A percentile compares a stretch with the other conserved stretches of the same genome.
These are phyloP conservation scores for Pseudolaguvia tuberculata DNA, from an alignment of 2,113 vertebrate species.

Conservation along the genomic window DNA sequence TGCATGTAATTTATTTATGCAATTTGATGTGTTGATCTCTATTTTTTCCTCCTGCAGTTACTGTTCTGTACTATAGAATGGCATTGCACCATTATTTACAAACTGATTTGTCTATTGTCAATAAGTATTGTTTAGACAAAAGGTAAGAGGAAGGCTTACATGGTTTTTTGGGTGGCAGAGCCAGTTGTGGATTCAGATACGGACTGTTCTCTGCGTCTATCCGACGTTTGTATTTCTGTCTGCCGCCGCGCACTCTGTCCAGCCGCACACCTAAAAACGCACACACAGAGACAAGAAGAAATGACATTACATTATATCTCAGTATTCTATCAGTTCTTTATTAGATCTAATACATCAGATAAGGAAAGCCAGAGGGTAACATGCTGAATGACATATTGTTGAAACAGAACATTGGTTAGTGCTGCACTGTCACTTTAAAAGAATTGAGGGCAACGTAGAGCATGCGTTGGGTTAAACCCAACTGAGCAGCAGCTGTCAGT, in stretches of 20 bases:
- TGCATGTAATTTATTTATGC: too few species aligned
- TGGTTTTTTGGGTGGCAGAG: slow-evolving; percentile 98
- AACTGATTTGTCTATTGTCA: neutral
- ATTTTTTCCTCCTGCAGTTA: neutral
- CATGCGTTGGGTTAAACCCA: slow-evolving; percentile 22
- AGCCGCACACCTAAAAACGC: slow-evolving; percentile 83
- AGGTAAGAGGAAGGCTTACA: slow-evolving; percentile 77
- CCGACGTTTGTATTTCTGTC: slow-evolving; percentile 99
- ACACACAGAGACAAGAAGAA: slow-evolving; percentile 13
- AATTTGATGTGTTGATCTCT: too few species aligned
- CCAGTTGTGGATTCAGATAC: slow-evolving; percentile 97
- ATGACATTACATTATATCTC: neutral
- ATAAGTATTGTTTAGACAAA: neutral
- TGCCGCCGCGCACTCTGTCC: slow-evolving; percentile 96
- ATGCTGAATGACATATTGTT: neutral
- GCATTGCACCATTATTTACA: neutral
- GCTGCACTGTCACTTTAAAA: slow-evolving; percentile 37
- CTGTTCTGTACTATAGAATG: neutral
- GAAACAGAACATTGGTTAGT: slow-evolving; percentile 13
- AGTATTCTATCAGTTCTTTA: neutral
- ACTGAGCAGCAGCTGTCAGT: slow-evolving; percentile 48
- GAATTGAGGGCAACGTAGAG: slow-evolving; percentile 25
- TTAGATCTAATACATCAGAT: neutral
- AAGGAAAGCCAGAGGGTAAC: neutral
- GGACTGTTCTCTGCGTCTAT: slow-evolving; percentile 99